A percentile compares a stretch with the other conserved stretches of the same genome.
These are phyloP conservation scores for Octodon degus DNA, from an alignment of 2,113 vertebrate species.

Conservation along the genomic window DNA sequence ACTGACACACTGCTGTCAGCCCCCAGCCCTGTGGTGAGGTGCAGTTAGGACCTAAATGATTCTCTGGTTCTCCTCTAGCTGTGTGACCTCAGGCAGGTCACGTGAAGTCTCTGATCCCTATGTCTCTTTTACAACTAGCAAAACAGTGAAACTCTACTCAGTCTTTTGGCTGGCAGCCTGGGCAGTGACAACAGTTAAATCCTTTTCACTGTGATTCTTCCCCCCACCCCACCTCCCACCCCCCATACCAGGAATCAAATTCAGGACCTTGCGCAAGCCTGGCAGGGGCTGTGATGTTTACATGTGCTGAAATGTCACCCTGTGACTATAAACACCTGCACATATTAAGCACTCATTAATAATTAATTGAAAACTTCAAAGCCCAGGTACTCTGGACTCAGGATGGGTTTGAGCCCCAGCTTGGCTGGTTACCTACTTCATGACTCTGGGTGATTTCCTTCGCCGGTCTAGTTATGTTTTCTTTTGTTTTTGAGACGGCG, in stretches of 20 bases:
- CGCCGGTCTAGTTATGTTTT: not conserved
- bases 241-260: too few species aligned
- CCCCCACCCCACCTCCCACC: too few species aligned
- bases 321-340: not conserved
- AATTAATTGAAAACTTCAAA: not conserved
- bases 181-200: not conserved
- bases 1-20: rapidly evolving
- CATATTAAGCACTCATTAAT: not conserved
- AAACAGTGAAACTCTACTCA: rapidly evolving
- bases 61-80: not conserved
- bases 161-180: not conserved
- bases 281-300: not conserved
- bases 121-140: not conserved
- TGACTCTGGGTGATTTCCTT: not conserved
- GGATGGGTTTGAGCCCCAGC: not conserved
- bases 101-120: not conserved
- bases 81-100: not conserved
- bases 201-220: too few species aligned
- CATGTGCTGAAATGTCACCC: not conserved
- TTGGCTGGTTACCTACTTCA: not conserved
- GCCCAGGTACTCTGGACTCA: not conserved
- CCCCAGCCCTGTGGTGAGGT: not conserved
- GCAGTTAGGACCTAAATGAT: rapidly evolving
- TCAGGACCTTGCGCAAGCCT: too few species aligned
- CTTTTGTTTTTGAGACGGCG: not conserved